These are phyloP conservation scores for Polypterus senegalus DNA, from an alignment of 2,113 vertebrate genomes.

Conservation along the genomic window DNA sequence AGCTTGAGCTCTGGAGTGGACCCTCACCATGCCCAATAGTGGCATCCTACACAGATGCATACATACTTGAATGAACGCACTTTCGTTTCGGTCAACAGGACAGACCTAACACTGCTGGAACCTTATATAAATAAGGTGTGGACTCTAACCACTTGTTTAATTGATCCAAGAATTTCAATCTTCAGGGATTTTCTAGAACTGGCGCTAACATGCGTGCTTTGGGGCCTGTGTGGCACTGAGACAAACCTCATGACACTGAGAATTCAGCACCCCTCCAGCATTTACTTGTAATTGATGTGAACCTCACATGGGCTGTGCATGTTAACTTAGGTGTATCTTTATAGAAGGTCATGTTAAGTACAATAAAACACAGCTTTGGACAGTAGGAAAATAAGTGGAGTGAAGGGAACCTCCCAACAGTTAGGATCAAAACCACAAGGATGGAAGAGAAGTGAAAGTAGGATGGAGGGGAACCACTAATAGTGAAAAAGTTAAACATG, in stretches of 20 bases:
- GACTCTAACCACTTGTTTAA: background rate
- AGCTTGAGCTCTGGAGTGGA: conserved; percentile 30
- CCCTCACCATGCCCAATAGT: conserved; percentile 17
- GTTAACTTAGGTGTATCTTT: background rate
- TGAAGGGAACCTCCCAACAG: no score
- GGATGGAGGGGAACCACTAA: no score
- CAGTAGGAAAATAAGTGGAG: background rate
- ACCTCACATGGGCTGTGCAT: background rate
- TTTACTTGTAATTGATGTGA: background rate
- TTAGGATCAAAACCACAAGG: no score
- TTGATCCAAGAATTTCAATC: background rate
- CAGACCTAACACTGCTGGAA: conserved; percentile 15
- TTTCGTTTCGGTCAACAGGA: conserved; percentile 21
- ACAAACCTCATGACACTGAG: background rate
- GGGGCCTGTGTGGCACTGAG: background rate
- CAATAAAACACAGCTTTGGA: background rate
- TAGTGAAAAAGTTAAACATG: no score
- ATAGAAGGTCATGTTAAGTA: background rate
- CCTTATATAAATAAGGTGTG: background rate
- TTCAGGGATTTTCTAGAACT: background rate
- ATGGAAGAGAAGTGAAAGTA: no score
- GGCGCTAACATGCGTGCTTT: background rate
- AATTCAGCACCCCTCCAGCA: background rate
- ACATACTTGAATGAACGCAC: conserved; percentile 18
- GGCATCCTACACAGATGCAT: background rate